Evolutionary conservation across 2,888 invertebrate species (phyloP), one percentile per base, ranked within the genome.

Genomic region (Pherbina coryleti): DNA sequence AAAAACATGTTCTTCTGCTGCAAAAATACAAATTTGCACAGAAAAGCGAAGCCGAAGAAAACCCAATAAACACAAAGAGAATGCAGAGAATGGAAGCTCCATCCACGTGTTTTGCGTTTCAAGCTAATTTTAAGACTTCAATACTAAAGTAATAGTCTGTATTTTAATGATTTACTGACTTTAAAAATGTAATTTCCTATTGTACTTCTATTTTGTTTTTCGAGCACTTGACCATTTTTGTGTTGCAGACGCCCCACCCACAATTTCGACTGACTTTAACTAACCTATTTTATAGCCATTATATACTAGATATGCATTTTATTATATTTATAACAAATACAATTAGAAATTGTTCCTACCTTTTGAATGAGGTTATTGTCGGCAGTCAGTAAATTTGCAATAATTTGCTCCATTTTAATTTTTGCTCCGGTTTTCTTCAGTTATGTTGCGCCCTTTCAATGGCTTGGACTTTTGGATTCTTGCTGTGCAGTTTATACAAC

Each of bases 301-400:
- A n/a, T 19, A 55, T 55, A 55, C 22, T 22, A 9, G 55, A 19
- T 55, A 31, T n/a, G 44, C 28, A 64, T n/a, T 57, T 5, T 60
- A 19, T 60, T 28, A 14, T 31, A 62, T 34, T 64, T 64, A n/a
- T 31, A 34, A 34, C 7, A n/a, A 53, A 53, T 37, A 8, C 5
- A 37, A 37, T 37, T 4, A 0, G 14, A 11, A 44, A 44, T 44
- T 11, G 44, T 44, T 44, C 85, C 86, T 91, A 93, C 93, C 91
- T 93, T 91, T 84, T 92, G 91, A 83, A 93, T 92, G 5, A 90
- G 87, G 77, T 90, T 90, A 82, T 91, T 93, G 83, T 93, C 93
- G 25, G 92, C 90, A 57, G 92, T 91, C 74, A 93, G 87, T 62
- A 93, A 89, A 86, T 93, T 93, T 70, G 90, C 86, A 76, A 93